These are phyloP conservation scores for Rhincodon typus DNA, from an alignment of 2,797 vertebrate species.

Conservation along the genomic window DNA sequence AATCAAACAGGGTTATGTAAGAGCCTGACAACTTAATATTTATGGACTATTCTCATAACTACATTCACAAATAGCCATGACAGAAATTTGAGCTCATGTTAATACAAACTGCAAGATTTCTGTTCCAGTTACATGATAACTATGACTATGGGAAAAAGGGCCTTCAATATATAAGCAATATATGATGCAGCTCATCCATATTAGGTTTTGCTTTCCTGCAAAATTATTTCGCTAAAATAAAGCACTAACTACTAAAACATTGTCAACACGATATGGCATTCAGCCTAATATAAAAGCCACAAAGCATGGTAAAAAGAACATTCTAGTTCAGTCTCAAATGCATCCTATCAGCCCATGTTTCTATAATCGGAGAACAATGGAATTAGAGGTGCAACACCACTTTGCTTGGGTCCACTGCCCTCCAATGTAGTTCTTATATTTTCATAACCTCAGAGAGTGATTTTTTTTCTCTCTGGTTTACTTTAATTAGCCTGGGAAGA, in stretches of 20 bases:
- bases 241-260: not conserved
- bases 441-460: not conserved
- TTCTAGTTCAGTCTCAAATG: not conserved
- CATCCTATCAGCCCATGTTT: not conserved
- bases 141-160: not conserved
- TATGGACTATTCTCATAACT: not conserved
- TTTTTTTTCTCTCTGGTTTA: not conserved
- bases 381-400: not conserved
- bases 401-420: not conserved
- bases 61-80: not conserved
- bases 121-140: not conserved
- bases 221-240: not conserved
- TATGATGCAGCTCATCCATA: not conserved
- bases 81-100: not conserved
- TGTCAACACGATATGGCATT: not conserved
- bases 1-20: not conserved
- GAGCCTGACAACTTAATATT: not conserved
- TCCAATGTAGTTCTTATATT: not conserved
- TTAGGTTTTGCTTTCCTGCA: not conserved
- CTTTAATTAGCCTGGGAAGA: too few species aligned
- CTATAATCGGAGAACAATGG: not conserved
- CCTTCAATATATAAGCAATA: too few species aligned
- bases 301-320: not conserved
- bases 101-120: not conserved
- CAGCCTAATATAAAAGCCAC: not conserved